Evolutionary conservation across 2,797 vertebrate genomes (phyloP), one percentile per base, ranked within the genome.

Genomic region (Eutrigla gurnardus): DNA sequence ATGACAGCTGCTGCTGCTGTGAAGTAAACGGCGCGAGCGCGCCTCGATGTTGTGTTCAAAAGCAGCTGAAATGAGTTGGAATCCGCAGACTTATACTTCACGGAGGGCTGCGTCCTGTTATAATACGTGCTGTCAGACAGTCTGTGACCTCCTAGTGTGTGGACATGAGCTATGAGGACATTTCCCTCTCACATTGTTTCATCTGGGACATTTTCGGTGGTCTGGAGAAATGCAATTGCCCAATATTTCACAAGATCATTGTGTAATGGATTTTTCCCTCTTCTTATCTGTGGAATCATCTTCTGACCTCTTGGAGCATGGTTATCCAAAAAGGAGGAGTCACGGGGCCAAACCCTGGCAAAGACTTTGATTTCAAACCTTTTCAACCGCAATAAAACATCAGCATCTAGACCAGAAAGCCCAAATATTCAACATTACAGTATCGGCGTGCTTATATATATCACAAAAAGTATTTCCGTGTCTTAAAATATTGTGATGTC

Each of bases 1-100:
- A 33, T 61, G 47, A 17, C 52, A 70, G 57, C 65, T 58, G 25
- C 5, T 43, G 57, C 65, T 58, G 25, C 5, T 43, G 39, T 10
- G 37, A 6, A 18, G 11, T 8, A 39, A 1, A 10, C n/a, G 17
- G 39, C 35, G 9, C 11, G 52, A 33, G 33, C n/a, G 15, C 17
- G 43, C 35, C 45, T 25, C 32, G 1, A n/a, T 59, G 39, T 25
- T 32, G 25, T 33, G 54, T 18, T 47, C 14, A 58, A 18, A 63
- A 39, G 37, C 45, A 13, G 46, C 36, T 15, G 4, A 13, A 52
- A 18, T 25, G 1, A 6, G 14, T 12, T 68, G 53, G 7, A 46
- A 52, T 52, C 50, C 6, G 10, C 12, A n/a, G 18, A 11, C 36
- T 60, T n/a, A 43, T 5, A 0, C 42, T 45, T 25, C 37, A 45